These are phyloP conservation scores for Cyprinodon brontotheroides DNA, from an alignment of 2,113 vertebrate genomes.

Conservation along the genomic window DNA sequence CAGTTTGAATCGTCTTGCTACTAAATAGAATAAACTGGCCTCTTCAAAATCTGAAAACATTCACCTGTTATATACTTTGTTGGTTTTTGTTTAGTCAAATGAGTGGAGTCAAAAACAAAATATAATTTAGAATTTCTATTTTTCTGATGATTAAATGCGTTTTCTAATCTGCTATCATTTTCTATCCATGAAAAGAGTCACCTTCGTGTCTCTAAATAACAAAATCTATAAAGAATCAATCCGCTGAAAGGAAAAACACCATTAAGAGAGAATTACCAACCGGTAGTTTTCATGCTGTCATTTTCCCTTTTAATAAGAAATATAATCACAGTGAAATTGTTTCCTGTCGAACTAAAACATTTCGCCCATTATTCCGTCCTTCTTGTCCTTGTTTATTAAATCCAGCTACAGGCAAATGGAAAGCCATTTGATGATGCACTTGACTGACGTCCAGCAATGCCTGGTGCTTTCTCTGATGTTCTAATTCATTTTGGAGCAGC, in stretches of 20 bases:
- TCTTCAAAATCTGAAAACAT: not conserved
- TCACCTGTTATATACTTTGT: not conserved
- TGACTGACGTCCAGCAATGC: constrained; percentile 46
- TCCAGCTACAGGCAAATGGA: constrained; percentile 50
- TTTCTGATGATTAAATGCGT: not conserved
- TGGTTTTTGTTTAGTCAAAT: not conserved
- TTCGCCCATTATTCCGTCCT: constrained; percentile 30
- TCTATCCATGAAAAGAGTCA: not conserved
- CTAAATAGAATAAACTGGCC: too few relatives aligned
- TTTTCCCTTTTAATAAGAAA: constrained; percentile 6
- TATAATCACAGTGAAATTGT: constrained; percentile 27
- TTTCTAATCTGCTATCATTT: not conserved
- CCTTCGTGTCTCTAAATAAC: not conserved
- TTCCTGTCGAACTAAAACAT: constrained; percentile 3
- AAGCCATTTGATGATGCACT: constrained; percentile 41
- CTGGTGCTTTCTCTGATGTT: constrained; percentile 28
- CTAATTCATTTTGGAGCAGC: constrained; percentile 21
- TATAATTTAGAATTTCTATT: not conserved
- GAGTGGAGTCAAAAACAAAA: not conserved
- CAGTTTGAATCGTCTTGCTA: too few relatives aligned
- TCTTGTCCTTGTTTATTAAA: constrained; percentile 46
- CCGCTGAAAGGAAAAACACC: not conserved
- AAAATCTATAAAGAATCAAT: constrained; percentile 2
- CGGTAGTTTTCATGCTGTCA: constrained; percentile 1
- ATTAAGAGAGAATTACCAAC: not conserved